phyloP scores from a whole-genome alignment of 2,113 vertebrate genomes.

The Paratilapia polleni region DNA sequence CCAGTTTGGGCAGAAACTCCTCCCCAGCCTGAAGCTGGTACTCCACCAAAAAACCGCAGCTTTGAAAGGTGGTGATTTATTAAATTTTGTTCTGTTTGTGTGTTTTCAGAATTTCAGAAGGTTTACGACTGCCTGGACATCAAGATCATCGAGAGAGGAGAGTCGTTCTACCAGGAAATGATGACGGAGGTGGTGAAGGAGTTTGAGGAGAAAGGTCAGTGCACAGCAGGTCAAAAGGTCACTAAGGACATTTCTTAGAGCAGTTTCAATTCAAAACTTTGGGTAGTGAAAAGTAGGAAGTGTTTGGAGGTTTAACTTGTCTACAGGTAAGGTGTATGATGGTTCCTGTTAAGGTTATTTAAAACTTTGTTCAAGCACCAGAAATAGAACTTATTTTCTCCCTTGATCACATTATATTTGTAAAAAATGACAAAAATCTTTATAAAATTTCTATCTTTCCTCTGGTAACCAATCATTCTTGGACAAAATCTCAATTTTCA shows the following conservation, averaged over 20 bases:
- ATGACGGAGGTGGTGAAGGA: constrained; percentile 90
- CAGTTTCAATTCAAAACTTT: no score
- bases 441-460: not conserved
- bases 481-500: no score
- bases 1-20: not conserved
- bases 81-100: not conserved
- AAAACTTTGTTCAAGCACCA: no score
- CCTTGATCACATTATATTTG: accelerated
- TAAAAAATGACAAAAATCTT: not conserved
- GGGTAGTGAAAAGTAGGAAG: no score
- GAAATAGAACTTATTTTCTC: accelerated
- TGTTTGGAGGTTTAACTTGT: no score
- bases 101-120: constrained; percentile 90
- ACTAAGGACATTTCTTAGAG: not conserved
- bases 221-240: not conserved
- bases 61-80: accelerated
- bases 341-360: no score
- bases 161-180: constrained; percentile 92
- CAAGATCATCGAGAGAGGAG: constrained; percentile 87
- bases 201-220: constrained; percentile 75
- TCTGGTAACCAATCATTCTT: not conserved
- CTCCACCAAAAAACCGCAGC: no score
- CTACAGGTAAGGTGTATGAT: no score
- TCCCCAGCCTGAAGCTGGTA: not conserved
- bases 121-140: constrained; percentile 91